Conservation (phyloP, 2,888 invertebrate genomes). For the Eristalinus aeneus region DNA sequence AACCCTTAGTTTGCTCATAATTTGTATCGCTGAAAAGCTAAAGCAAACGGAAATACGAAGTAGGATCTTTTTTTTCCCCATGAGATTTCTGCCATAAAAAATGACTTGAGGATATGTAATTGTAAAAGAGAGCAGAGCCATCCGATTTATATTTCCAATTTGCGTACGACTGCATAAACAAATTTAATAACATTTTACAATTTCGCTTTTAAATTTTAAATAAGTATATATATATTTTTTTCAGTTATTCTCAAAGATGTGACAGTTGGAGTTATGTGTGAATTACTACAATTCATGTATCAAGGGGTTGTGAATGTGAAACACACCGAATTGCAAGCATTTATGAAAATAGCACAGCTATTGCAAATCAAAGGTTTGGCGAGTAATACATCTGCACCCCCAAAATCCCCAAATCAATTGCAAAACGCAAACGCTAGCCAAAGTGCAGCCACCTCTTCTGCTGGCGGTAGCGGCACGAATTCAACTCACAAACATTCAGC, state of each 20-base stretch:
- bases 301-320: conserved; percentile 83
- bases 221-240: conserved; percentile 40
- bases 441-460: conserved; percentile 43
- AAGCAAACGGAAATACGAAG: no score
- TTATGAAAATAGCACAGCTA: conserved; percentile 81
- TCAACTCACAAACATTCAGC: conserved; percentile 60
- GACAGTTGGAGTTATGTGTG: conserved; percentile 82
- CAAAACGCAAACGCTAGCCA: conserved; percentile 55
- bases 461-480: conserved; percentile 39
- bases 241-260: conserved; percentile 83
- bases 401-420: conserved; percentile 75
- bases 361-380: conserved; percentile 81
- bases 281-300: conserved; percentile 84
- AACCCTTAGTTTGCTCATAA: no score
- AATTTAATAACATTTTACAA: no score
- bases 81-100: no score
- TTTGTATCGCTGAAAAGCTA: no score
- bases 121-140: no score
- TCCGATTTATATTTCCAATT: no score
- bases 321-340: conserved; percentile 80
- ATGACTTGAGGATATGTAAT: no score
- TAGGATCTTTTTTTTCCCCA: no score
- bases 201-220: background rate
- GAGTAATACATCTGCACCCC: conserved; percentile 77
- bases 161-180: no score